Conservation (phyloP, 2,113 vertebrate species). For the Thunnus maccoyii region DNA sequence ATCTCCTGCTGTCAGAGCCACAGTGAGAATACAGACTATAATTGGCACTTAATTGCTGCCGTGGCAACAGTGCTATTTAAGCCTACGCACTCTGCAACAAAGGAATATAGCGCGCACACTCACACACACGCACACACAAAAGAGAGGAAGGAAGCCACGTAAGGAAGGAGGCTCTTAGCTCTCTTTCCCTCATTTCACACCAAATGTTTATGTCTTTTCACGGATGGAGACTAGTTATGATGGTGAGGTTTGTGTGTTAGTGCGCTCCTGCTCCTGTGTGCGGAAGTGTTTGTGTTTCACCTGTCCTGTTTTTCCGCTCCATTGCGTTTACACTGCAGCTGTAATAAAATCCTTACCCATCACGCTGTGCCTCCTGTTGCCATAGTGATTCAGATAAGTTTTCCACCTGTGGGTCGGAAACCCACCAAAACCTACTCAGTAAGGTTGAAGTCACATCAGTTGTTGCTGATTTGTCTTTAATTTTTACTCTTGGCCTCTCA, state of each 20-base stretch:
- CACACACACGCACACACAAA: slow-evolving; percentile 4
- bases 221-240: neutral
- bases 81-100: slow-evolving; percentile 58
- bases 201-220: neutral
- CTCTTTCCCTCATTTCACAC: slow-evolving; percentile 12
- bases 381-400: slow-evolving; percentile 63
- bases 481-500: neutral
- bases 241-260: neutral
- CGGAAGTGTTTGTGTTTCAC: slow-evolving; percentile 14
- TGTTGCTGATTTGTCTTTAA: neutral
- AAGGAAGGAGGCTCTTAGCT: slow-evolving; percentile 12
- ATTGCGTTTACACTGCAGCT: slow-evolving; percentile 33
- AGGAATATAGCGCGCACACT: slow-evolving; percentile 12
- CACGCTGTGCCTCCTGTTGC: slow-evolving; percentile 40
- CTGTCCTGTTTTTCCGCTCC: slow-evolving; percentile 40
- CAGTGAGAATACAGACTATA: slow-evolving; percentile 74
- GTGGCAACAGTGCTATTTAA: slow-evolving; percentile 81
- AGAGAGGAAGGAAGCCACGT: slow-evolving; percentile 19
- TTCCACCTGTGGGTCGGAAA: slow-evolving; percentile 29
- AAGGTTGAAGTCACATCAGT: neutral
- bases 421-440: neutral
- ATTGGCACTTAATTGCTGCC: slow-evolving; percentile 83
- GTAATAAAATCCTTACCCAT: slow-evolving; percentile 49
- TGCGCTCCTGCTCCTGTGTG: neutral
- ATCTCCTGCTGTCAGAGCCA: slow-evolving; percentile 53